phyloP scores from a whole-genome alignment of 2,113 vertebrate species.

The Lichenostomus cassidix region DNA sequence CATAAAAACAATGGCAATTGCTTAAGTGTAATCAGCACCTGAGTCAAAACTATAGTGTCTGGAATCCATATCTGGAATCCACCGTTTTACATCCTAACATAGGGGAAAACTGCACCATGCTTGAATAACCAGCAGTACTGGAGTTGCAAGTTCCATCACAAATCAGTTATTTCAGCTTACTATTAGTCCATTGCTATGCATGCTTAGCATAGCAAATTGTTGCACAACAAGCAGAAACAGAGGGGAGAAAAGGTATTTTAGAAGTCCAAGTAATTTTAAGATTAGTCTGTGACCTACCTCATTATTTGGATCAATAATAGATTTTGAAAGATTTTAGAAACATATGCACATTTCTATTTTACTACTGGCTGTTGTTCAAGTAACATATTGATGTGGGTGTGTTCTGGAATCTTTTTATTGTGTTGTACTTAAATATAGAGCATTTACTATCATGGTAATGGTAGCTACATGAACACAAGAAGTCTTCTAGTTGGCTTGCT shows the following conservation, averaged over 20 bases:
- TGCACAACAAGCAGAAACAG: conserved; percentile 5
- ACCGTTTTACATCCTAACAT: background rate
- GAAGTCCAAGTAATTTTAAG: background rate
- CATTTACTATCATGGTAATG: background rate
- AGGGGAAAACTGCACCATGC: background rate
- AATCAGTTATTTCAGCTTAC: conserved; percentile 17
- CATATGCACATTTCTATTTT: background rate
- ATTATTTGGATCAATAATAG: background rate
- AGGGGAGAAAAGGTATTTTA: background rate
- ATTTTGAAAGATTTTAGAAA: background rate
- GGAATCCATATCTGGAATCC: background rate
- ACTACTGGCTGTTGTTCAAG: background rate
- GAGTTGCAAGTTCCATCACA: conserved; percentile 4
- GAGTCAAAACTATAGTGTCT: background rate
- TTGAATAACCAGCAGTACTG: conserved; percentile 42
- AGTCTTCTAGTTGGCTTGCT: background rate
- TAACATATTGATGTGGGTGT: background rate
- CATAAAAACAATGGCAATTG: background rate
- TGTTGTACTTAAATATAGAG: background rate
- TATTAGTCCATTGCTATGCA: background rate
- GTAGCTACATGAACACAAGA: background rate
- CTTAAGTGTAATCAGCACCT: background rate
- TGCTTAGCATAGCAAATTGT: conserved; percentile 1
- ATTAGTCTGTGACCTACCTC: background rate
- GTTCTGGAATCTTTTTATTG: background rate